These are phyloP conservation scores for Rana temporaria DNA, from an alignment of 2,113 vertebrate genomes.

Conservation along the genomic window DNA sequence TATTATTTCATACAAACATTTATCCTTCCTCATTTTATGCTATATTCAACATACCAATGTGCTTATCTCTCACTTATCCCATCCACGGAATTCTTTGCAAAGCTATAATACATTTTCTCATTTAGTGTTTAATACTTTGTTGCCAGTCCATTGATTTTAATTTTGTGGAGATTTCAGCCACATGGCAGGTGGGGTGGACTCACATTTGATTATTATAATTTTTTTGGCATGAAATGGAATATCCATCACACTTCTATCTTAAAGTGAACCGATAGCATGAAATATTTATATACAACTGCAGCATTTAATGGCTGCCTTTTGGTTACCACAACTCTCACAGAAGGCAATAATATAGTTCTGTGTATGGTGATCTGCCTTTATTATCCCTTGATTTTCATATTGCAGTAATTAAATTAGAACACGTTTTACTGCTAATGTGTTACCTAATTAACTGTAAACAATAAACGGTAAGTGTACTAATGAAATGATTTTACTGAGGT, in stretches of 20 bases:
- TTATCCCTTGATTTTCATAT: conserved; percentile 30
- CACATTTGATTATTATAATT: neutral
- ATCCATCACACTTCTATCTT: neutral
- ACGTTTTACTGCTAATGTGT: conserved; percentile 12
- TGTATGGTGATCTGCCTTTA: conserved; percentile 6
- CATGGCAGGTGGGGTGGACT: neutral
- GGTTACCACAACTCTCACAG: conserved; percentile 15
- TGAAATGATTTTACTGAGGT: conserved; percentile 9
- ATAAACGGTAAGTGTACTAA: conserved; percentile 29
- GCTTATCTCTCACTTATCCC: too few relatives aligned
- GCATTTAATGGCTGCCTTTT: conserved; percentile 2
- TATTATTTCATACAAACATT: too few relatives aligned
- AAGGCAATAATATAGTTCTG: neutral
- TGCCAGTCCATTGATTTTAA: too few relatives aligned
- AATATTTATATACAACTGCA: conserved; percentile 25
- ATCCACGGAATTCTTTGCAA: too few relatives aligned
- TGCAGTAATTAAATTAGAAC: conserved; percentile 15
- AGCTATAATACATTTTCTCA: too few relatives aligned
- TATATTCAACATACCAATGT: too few relatives aligned
- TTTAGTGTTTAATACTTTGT: too few relatives aligned
- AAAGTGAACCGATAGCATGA: neutral
- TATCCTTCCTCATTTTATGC: too few relatives aligned
- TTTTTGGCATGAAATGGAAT: neutral
- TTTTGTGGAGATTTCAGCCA: neutral
- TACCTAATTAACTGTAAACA: conserved; percentile 35